phyloP scores from a whole-genome alignment of 2,797 vertebrate species.

The Melopsittacus undulatus region DNA sequence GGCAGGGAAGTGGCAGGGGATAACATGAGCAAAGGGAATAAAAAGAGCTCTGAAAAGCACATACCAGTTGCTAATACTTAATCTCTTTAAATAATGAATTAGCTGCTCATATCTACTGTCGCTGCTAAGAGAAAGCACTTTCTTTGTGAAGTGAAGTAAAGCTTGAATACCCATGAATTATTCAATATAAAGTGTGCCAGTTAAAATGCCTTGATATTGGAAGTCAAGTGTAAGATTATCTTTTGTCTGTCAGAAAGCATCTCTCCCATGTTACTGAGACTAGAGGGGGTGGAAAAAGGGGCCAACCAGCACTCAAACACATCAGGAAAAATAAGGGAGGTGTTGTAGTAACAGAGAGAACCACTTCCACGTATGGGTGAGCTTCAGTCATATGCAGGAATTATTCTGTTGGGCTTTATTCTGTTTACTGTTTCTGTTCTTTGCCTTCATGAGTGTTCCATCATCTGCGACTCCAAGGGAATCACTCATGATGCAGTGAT shows the following conservation, averaged over 20 bases:
- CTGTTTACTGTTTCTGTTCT: not conserved
- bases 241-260: constrained; percentile 96
- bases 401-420: not conserved
- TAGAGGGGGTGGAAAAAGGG: constrained; percentile 67
- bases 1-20: constrained; percentile 77
- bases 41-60: constrained; percentile 79
- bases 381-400: not conserved
- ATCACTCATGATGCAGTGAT: not conserved
- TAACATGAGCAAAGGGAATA: constrained; percentile 86
- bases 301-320: constrained; percentile 61
- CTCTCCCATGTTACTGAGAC: constrained; percentile 78
- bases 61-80: constrained; percentile 88
- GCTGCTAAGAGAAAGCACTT: constrained; percentile 96
- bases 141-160: constrained; percentile 95
- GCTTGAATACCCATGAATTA: constrained; percentile 99
- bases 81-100: constrained; percentile 99
- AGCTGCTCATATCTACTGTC: constrained; percentile 98
- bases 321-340: constrained; percentile 40
- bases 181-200: constrained; percentile 96
- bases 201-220: constrained; percentile 98
- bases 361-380: not conserved
- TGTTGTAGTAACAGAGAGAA: not conserved
- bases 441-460: not conserved
- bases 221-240: constrained; percentile 98
- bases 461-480: not conserved